A percentile compares a stretch with the other conserved stretches of the same genome.
Evolutionary conservation across 2,113 vertebrate genomes (phyloP).

Genomic region (Mesoclemmys tuberculata): DNA sequence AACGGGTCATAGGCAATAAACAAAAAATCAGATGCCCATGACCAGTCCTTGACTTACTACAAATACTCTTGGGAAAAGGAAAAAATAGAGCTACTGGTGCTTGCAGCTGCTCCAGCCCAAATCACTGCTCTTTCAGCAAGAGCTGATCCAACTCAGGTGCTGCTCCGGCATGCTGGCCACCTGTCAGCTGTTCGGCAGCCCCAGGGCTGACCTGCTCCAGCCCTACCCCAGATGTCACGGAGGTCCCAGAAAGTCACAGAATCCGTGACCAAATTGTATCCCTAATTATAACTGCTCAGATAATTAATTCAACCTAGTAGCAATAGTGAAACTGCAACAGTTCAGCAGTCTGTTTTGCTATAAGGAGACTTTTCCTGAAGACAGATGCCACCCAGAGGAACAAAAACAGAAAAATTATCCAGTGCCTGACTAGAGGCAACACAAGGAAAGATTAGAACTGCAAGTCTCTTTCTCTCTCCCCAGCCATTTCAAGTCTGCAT

Average conservation of each 20-base stretch:
- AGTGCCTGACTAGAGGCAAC: constrained; percentile 59
- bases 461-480: neutral
- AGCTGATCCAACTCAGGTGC: no score
- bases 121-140: no score
- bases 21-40: no score
- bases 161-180: no score
- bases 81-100: no score
- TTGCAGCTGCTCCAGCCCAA: no score
- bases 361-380: constrained; percentile 67
- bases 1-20: no score
- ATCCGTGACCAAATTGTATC: neutral
- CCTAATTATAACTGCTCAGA: constrained; percentile 4
- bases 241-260: neutral
- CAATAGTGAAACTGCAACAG: constrained; percentile 9
- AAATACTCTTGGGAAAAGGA: no score
- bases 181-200: no score
- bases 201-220: no score
- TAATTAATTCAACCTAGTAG: constrained; percentile 27
- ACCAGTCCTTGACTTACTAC: no score
- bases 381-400: constrained; percentile 72
- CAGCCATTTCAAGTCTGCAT: neutral
- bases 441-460: constrained; percentile 45
- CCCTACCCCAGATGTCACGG: no score
- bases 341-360: constrained; percentile 41
- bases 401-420: constrained; percentile 68